phyloP scores from a whole-genome alignment of 2,888 invertebrate species.

The Acrocera orbiculus region DNA sequence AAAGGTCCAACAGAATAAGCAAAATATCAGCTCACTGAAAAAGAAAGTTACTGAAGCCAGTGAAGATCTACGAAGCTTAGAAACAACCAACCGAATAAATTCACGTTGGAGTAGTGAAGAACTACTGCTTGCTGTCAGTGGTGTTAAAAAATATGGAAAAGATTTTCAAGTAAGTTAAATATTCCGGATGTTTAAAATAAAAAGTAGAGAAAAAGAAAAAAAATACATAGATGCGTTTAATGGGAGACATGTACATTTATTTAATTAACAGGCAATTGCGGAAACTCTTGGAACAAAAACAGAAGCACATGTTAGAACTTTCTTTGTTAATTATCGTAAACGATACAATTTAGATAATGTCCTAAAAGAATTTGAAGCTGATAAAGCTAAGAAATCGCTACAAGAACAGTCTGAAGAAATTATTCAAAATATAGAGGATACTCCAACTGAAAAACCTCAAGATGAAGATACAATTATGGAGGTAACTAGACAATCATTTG shows the following conservation, averaged over 20 bases:
- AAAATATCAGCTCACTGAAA: slow-evolving; percentile 71
- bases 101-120: slow-evolving; percentile 90
- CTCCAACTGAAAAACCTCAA: neutral
- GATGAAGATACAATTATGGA: no score
- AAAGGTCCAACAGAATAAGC: slow-evolving; percentile 89
- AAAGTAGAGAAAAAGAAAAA: neutral
- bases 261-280: slow-evolving; percentile 58
- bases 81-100: slow-evolving; percentile 54
- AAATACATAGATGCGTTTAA: no score
- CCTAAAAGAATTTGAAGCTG: slow-evolving; percentile 69
- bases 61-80: slow-evolving; percentile 44
- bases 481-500: no score
- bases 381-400: no score
- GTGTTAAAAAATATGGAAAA: slow-evolving; percentile 65
- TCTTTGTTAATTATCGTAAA: slow-evolving; percentile 80
- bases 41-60: slow-evolving; percentile 40
- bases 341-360: slow-evolving; percentile 76
- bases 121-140: slow-evolving; percentile 75
- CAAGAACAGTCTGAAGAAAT: slow-evolving; percentile 16
- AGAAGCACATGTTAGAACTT: slow-evolving; percentile 78
- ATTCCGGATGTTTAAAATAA: neutral
- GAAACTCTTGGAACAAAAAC: slow-evolving; percentile 91
- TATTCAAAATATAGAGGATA: slow-evolving; percentile 2
- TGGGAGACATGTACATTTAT: no score
- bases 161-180: slow-evolving; percentile 52